phyloP scores from a whole-genome alignment of 2,797 vertebrate genomes.

The Diplodus puntazzo region DNA sequence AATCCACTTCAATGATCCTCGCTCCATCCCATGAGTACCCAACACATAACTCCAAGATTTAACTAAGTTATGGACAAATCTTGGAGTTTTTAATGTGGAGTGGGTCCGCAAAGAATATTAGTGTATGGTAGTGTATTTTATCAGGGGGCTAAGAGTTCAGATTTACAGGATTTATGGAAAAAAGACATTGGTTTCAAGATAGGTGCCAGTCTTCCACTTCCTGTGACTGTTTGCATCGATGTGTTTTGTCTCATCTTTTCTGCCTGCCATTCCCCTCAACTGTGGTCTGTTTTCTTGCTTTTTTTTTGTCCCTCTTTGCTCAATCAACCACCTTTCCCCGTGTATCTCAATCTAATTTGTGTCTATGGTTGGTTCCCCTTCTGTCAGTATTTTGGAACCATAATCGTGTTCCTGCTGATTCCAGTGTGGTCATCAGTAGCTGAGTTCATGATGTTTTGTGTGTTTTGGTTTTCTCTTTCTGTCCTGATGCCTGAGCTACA shows the following conservation, averaged over 20 bases:
- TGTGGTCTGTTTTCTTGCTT: slow-evolving; percentile 4
- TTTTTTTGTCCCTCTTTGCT: neutral
- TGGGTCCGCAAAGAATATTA: slow-evolving; percentile 32
- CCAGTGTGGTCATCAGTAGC: neutral
- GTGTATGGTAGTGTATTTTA: neutral
- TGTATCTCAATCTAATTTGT: neutral
- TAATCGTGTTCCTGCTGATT: slow-evolving; percentile 1
- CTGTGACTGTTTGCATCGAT: slow-evolving; percentile 27
- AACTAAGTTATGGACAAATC: slow-evolving; percentile 10
- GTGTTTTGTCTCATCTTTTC: slow-evolving; percentile 3
- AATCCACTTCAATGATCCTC: neutral
- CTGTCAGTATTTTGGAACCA: slow-evolving; percentile 4
- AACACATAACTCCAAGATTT: slow-evolving; percentile 9
- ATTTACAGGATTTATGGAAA: slow-evolving; percentile 41
- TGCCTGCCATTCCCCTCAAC: neutral
- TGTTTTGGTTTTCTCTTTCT: neutral
- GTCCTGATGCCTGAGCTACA: too few relatives aligned
- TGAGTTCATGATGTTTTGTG: slow-evolving; percentile 12
- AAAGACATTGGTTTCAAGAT: slow-evolving; percentile 25
- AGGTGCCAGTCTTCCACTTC: slow-evolving; percentile 26
- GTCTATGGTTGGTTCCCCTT: neutral
- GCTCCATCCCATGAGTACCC: neutral
- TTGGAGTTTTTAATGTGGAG: slow-evolving; percentile 12
- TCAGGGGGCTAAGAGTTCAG: slow-evolving; percentile 24
- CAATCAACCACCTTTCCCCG: neutral